Base-by-base conservation (phyloP, 2,797 vertebrate genomes). In the Sebastes nivosus region DNA sequence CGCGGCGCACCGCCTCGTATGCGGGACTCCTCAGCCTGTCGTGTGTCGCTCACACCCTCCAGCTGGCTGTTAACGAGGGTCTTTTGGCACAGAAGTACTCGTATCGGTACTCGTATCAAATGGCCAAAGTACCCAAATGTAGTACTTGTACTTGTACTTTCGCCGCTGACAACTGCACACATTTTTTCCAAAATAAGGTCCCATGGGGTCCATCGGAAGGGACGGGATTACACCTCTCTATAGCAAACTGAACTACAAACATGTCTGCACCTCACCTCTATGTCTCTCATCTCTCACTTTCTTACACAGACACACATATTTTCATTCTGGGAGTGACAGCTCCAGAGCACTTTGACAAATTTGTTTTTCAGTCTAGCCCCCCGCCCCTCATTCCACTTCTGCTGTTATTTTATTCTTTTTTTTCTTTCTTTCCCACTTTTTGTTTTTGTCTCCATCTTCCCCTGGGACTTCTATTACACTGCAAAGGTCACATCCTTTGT, bases 401-500 rank as follows among this genome's bases (percentile, higher is more conserved):
- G 13, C 55, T 54, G 4, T 68, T 77, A 8, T 77, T 55, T 73
- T 29, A 13, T 34, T 4, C 5, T 66, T 57, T 63, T 52, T 63
- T 50, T 24, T 20, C 12, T 72, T 59, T 88, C 54, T 57, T 74
- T 58, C 32, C 32, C 46, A 57, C 67, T 61, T 61, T n/a, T 67
- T 79, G 25, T 81, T 88, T 79, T 74, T 46, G 42, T 72, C 72
- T 78, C 59, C 0, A 12, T 81, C 70, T 50, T 55, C 77, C 81
- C 61, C 32, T 18, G 57, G 72, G 83, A 78, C 25, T 81, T 84
- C 72, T 74, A 58, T 77, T 78, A 81, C 82, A 84, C 82, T 69
- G 69, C 59, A 88, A 88, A 93, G 87, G 88, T 91, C 88, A 86
- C 80, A 61, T 83, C 72, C 65, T 61, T 59, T 77, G 75, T 82